Evolutionary conservation across 2,888 invertebrate species (phyloP), one percentile per base, ranked within the genome.

Genomic region (Hemithea aestivaria): DNA sequence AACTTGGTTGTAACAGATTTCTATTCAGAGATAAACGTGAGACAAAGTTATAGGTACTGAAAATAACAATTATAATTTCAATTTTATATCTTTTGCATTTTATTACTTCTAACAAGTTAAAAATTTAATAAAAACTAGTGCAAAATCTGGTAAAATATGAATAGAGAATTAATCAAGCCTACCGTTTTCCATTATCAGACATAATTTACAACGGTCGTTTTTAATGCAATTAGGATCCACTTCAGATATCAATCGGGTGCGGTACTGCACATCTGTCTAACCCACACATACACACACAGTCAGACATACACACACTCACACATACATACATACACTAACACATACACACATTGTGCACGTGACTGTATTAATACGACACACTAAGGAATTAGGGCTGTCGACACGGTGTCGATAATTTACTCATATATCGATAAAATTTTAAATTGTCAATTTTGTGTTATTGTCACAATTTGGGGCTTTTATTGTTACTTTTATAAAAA

Each of bases 201-300:
- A 33, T 27, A 22, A 20, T 29, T 29, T 31, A 16, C 8, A 28
- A 30, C 31, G 26, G 20, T 27, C 11, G n/a, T 56, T 58, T 53
- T 51, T 57, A 58, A 48, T 29, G 52, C 63, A 66, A 69, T 67
- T 66, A 67, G 52, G 48, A 51, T 33, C 49, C 56, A 55, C 61
- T 63, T 55, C 51, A 58, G 52, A 48, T 45, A 39, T 29, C 47
- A 47, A 54, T 48, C 50, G 48, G 47, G 55, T 61, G 57, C 46
- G 48, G 31, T 16, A 23, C 10, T 22, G 57, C 49, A 51, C 71
- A 71, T 71, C 71, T 72, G 71, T 66, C 57, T 58, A 41, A 54
- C 51, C 7, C 10, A 32, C 27, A 21, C 38, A 38, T 10, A 33
- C 20, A 12, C 2, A 7, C 20, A 3, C 23, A 20, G 27, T 10